Evolutionary conservation across 2,113 vertebrate genomes (phyloP).

Genomic region (Cavia aperea): DNA sequence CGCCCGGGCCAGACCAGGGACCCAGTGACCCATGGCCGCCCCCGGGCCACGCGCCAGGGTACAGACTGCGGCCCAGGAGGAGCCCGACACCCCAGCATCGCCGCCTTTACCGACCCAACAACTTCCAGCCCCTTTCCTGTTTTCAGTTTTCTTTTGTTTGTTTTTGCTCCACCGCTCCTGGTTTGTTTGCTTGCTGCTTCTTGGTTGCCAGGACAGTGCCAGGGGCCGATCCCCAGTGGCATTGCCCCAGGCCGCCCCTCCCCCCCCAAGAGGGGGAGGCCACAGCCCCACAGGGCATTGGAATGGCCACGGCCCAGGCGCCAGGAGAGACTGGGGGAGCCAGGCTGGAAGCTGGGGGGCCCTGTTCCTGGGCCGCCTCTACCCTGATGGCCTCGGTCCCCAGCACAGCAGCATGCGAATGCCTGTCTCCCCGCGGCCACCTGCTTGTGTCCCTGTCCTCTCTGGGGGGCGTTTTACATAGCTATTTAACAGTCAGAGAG

Average conservation of each 20-base stretch:
- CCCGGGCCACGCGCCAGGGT: conserved; percentile 58
- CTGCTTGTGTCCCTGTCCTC: neutral
- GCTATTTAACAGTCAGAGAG: conserved; percentile 53
- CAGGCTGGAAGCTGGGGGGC: neutral
- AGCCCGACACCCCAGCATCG: neutral
- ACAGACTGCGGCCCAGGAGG: conserved; percentile 43
- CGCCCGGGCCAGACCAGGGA: conserved; percentile 36
- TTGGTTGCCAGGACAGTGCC: conserved; percentile 65
- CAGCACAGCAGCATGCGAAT: conserved; percentile 6
- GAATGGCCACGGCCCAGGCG: neutral
- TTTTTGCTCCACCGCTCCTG: conserved; percentile 55
- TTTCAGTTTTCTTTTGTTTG: neutral
- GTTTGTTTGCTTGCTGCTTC: conserved; percentile 72
- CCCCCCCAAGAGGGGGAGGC: neutral
- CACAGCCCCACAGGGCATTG: too few relatives aligned
- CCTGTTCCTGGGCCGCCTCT: neutral
- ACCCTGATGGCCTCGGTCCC: neutral
- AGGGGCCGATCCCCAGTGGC: conserved; percentile 42
- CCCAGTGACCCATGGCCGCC: conserved; percentile 39
- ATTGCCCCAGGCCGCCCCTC: neutral
- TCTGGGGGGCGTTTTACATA: neutral
- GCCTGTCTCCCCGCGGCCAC: neutral
- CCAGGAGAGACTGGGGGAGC: conserved; percentile 29
- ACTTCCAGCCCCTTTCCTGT: neutral
- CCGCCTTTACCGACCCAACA: neutral